Percentiles rank a stretch among this genome's conserved stretches.
These are phyloP conservation scores for Agrochola circellaris DNA, from an alignment of 2,888 invertebrate genomes.

Conservation along the genomic window DNA sequence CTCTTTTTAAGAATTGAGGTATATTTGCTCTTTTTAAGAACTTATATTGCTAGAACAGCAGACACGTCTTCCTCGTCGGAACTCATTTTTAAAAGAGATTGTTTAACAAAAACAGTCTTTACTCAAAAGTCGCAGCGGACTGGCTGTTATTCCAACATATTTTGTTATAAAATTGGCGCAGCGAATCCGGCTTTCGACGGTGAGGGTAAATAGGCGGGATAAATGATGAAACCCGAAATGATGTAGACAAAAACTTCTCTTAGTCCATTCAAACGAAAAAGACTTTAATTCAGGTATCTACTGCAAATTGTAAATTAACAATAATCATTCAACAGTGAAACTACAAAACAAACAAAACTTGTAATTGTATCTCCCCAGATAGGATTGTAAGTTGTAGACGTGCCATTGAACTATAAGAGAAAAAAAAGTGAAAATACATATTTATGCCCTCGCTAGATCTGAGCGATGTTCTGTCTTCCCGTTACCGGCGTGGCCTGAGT, in stretches of 20 bases:
- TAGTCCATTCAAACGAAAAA: too few species aligned
- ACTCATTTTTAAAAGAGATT: background rate
- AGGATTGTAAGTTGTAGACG: background rate
- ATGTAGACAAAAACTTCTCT: background rate
- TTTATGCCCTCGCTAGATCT: background rate
- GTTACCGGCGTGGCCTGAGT: conserved; percentile 6
- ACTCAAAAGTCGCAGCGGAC: background rate
- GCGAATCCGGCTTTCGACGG: background rate
- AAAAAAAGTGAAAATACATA: background rate
- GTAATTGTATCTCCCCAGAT: background rate
- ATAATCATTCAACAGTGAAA: background rate
- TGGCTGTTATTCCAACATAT: background rate
- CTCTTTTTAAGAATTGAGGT: too few species aligned
- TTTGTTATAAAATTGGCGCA: background rate
- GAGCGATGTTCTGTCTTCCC: background rate
- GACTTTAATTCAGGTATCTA: background rate
- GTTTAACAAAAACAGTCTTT: background rate
- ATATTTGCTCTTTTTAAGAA: too few species aligned
- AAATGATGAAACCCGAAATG: too few species aligned
- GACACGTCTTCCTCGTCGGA: too few species aligned
- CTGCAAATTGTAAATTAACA: background rate
- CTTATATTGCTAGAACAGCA: background rate
- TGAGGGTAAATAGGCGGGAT: background rate
- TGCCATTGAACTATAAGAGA: background rate
- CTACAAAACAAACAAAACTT: background rate